phyloP scores from a whole-genome alignment of 2,113 vertebrate species.

The Tachysurus vachellii region DNA sequence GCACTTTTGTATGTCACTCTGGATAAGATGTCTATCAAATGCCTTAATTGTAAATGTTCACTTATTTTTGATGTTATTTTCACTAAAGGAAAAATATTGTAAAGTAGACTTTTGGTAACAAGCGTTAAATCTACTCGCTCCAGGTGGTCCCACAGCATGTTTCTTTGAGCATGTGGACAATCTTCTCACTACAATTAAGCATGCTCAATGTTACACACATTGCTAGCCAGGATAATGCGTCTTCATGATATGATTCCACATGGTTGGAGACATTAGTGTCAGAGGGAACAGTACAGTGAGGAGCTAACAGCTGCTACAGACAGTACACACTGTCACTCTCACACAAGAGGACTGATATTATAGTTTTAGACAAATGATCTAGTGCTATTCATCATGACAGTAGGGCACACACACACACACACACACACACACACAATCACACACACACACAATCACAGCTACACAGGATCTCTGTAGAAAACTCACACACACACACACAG shows the following conservation, averaged over 20 bases:
- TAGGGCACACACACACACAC: neutral
- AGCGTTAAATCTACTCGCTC: neutral
- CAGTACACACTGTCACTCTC: slow-evolving; percentile 65
- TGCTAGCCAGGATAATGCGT: neutral
- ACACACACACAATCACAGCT: neutral
- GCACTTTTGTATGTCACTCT: too few species aligned
- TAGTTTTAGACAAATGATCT: slow-evolving; percentile 59
- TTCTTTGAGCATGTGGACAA: neutral
- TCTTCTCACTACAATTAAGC: neutral
- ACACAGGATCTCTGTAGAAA: neutral
- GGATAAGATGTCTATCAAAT: too few species aligned
- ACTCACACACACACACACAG: neutral
- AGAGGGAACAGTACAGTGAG: neutral
- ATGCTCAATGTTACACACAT: neutral
- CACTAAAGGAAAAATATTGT: neutral
- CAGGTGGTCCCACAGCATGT: neutral
- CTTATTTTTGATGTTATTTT: neutral
- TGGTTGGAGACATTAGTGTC: neutral
- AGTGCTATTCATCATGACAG: slow-evolving; percentile 51
- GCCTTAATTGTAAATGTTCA: too few species aligned
- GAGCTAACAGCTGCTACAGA: slow-evolving; percentile 51
- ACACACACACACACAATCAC: slow-evolving; percentile 9
- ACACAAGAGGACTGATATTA: slow-evolving; percentile 62
- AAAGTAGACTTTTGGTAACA: slow-evolving; percentile 2
- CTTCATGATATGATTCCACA: neutral